Base-by-base conservation (phyloP, 2,888 invertebrate genomes). In the Mesorhabditis belari region DNA sequence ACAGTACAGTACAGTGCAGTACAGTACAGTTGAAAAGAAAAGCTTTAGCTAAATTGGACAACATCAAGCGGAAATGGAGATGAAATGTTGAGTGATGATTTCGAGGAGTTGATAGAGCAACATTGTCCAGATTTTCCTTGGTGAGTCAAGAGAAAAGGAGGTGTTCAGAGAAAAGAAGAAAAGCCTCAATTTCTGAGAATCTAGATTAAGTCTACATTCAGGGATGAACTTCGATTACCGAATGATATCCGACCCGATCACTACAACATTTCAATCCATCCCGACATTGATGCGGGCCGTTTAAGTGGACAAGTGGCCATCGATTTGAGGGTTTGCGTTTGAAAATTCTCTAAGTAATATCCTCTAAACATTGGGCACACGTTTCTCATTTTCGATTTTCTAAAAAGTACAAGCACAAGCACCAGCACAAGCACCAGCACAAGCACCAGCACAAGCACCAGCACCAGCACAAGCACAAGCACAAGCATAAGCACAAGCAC, bases 151-250 rank as follows among this genome's bases (percentile, higher is more conserved):
- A 35, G 44, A 17, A 12, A 35, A 12, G 17, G 9, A 35, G 35
- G 35, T 35, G 6, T 35, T 35, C 35, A 17, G 35, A 17, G n/a
- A n/a, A n/a, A n/a, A n/a, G n/a, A n/a, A n/a, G n/a, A n/a, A n/a
- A n/a, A n/a, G n/a, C n/a, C n/a, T n/a, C n/a, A n/a, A n/a, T n/a
- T n/a, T n/a, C n/a, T n/a, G n/a, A n/a, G n/a, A n/a, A n/a, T n/a
- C n/a, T n/a, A n/a, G n/a, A n/a, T n/a, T n/a, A n/a, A n/a, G n/a
- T n/a, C n/a, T n/a, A n/a, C 79, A 66, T 82, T 80, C 23, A 83
- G 82, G 80, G 65, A 77, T 23, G 61, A 79, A 26, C 73, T 82
- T 12, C 79, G 82, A n/a, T 76, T 83, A 27, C 83, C 83, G 2
- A 61, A 49, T 9, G 62, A 63, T 17, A 61, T 82, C 6, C 24